These are phyloP conservation scores for Agrotis exclamationis DNA, from an alignment of 2,888 invertebrate genomes.

Conservation along the genomic window DNA sequence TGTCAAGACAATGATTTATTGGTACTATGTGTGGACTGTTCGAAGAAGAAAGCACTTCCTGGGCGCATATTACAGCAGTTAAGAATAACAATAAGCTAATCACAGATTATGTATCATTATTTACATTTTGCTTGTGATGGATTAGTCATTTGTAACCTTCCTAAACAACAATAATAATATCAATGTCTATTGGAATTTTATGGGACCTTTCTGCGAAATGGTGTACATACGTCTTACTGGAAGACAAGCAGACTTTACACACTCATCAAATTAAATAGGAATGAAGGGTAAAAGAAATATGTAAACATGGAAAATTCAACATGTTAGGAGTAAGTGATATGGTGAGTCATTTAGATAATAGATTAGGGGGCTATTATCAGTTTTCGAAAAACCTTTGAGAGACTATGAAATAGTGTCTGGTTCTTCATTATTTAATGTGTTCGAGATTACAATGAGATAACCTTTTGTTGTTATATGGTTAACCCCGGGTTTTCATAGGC, in stretches of 20 bases:
- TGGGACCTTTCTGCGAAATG: neutral
- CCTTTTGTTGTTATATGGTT: neutral
- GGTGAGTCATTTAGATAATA: slow-evolving; percentile 15
- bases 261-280: neutral
- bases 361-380: slow-evolving; percentile 2
- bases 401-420: neutral
- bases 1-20: slow-evolving; percentile 33
- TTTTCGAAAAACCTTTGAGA: slow-evolving; percentile 6
- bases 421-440: neutral
- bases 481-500: too few relatives aligned
- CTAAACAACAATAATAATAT: slow-evolving; percentile 41
- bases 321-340: neutral
- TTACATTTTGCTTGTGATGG: slow-evolving; percentile 38
- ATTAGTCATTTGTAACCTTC: slow-evolving; percentile 55
- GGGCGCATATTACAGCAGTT: slow-evolving; percentile 9
- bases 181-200: slow-evolving; percentile 10
- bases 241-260: neutral
- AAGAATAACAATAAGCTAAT: slow-evolving; percentile 10
- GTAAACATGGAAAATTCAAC: neutral
- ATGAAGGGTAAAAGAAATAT: neutral
- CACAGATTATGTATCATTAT: slow-evolving; percentile 1
- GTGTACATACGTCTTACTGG: neutral
- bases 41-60: slow-evolving; percentile 23
- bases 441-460: neutral
- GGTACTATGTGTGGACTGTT: slow-evolving; percentile 17